A percentile compares a stretch with the other conserved stretches of the same genome.
Conservation (phyloP, 2,888 invertebrate genomes). For the Limnephilus marmoratus region DNA sequence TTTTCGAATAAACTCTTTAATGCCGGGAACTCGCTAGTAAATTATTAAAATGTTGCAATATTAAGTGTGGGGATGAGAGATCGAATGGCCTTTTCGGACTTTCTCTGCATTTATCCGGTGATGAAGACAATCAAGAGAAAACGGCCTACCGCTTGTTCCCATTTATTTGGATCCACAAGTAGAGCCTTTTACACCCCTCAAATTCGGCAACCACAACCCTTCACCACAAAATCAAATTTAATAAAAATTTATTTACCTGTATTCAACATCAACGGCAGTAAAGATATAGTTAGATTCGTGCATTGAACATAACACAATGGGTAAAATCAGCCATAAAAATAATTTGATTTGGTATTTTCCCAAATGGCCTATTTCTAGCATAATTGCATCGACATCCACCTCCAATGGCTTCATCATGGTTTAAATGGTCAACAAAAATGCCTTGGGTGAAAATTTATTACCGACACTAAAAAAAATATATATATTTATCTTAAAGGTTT, state of each 20-base stretch:
- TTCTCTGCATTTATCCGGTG: background rate
- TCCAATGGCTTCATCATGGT: slow-evolving; percentile 50
- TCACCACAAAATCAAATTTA: background rate
- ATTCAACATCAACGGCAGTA: slow-evolving; percentile 74
- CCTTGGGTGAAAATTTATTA: background rate
- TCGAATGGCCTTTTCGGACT: background rate
- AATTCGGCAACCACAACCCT: background rate
- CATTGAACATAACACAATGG: slow-evolving; percentile 72
- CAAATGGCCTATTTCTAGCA: slow-evolving; percentile 70
- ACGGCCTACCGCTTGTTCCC: too few species aligned
- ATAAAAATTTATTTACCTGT: slow-evolving; percentile 71
- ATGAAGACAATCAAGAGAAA: background rate
- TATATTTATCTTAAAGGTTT: background rate
- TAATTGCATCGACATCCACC: slow-evolving; percentile 69
- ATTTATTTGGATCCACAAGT: background rate
- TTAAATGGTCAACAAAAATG: background rate
- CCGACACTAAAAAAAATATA: background rate
- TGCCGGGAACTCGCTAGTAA: too few species aligned
- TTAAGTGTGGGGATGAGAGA: background rate
- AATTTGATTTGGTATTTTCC: slow-evolving; percentile 73
- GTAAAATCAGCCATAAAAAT: slow-evolving; percentile 72
- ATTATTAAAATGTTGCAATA: background rate
- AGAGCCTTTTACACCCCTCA: background rate
- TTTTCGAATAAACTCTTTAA: too few species aligned
- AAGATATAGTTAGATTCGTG: slow-evolving; percentile 76